Base-by-base conservation (phyloP, 2,888 invertebrate species). In the Bombyx huttoni region DNA sequence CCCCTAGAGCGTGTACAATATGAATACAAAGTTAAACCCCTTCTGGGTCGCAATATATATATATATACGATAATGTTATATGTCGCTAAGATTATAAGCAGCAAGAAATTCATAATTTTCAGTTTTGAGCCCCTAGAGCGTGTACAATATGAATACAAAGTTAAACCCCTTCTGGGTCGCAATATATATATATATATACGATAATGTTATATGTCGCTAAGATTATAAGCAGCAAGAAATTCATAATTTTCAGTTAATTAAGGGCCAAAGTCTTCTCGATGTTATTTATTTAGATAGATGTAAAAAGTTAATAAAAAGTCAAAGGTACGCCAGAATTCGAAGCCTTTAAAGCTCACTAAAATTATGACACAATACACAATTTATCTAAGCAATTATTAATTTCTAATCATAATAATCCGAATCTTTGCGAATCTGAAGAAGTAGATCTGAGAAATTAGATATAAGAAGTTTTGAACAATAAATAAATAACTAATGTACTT, bases 401-500 rank as follows among this genome's bases (percentile, higher is more conserved):
- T 24, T 24, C 2, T 24, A 1, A 40, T 40, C 40, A 10, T 10
- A 10, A 40, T 40, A 40, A 8, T 12, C 12, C 40, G 40, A 3
- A 8, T 40, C 40, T 10, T 40, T 40, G 40, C 6, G 40, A 10
- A 7, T 40, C 7, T 40, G 40, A 10, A 40, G 40, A 40, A 40
- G n/a, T n/a, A n/a, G n/a, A n/a, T n/a, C n/a, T n/a, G n/a, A n/a
- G n/a, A n/a, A n/a, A n/a, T n/a, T n/a, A n/a, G n/a, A n/a, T n/a
- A n/a, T n/a, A n/a, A n/a, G n/a, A n/a, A n/a, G n/a, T n/a, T n/a
- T 24, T 24, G 5, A 24, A 24, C 2, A 5, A 24, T 10, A 40
- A 10, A 40, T 40, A 40, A 8, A 40, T 40, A 40, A 40, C 8
- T 55, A 70, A 65, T 63, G 59, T 70, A 86, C 93, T 91, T 90